Conservation (phyloP, 2,888 invertebrate species). For the Balanococcus diminutus region DNA sequence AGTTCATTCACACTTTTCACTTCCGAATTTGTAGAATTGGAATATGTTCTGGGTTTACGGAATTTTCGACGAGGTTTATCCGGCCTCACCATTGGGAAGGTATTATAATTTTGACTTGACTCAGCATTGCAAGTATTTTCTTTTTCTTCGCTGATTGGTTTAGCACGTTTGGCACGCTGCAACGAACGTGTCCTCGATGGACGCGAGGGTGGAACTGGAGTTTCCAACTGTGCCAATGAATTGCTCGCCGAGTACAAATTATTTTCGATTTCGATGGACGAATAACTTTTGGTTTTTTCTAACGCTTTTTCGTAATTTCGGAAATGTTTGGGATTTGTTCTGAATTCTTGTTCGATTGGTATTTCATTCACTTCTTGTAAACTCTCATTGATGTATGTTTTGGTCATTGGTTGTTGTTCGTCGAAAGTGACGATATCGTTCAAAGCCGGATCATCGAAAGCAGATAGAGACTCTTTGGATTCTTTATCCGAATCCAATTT, state of each 20-base stretch:
- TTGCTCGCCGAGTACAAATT: slow-evolving; percentile 65
- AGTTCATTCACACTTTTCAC: slow-evolving; percentile 62
- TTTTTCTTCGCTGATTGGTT: not conserved
- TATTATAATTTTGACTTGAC: slow-evolving; percentile 40
- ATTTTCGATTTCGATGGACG: slow-evolving; percentile 38
- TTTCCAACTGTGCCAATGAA: slow-evolving; percentile 70
- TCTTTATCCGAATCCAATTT: slow-evolving; percentile 54
- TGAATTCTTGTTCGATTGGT: slow-evolving; percentile 55
- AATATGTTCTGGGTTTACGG: slow-evolving; percentile 50
- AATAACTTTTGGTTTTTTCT: slow-evolving; percentile 48
- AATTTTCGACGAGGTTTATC: slow-evolving; percentile 42
- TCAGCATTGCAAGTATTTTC: slow-evolving; percentile 31
- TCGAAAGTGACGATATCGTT: slow-evolving; percentile 56
- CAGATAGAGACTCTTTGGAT: slow-evolving; percentile 56
- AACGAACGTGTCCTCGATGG: slow-evolving; percentile 54
- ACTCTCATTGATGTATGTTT: slow-evolving; percentile 58
- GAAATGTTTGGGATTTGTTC: slow-evolving; percentile 48
- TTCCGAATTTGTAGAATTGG: slow-evolving; percentile 63
- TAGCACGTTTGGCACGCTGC: not conserved
- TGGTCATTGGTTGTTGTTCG: slow-evolving; percentile 58
- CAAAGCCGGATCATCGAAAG: slow-evolving; percentile 55
- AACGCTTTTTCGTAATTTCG: slow-evolving; percentile 56
- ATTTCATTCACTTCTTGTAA: slow-evolving; percentile 61
- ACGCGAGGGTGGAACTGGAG: slow-evolving; percentile 59
- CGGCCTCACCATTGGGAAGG: slow-evolving; percentile 44